These are phyloP conservation scores for Ictidomys tridecemlineatus DNA, from an alignment of 2,113 vertebrate species.

Conservation along the genomic window DNA sequence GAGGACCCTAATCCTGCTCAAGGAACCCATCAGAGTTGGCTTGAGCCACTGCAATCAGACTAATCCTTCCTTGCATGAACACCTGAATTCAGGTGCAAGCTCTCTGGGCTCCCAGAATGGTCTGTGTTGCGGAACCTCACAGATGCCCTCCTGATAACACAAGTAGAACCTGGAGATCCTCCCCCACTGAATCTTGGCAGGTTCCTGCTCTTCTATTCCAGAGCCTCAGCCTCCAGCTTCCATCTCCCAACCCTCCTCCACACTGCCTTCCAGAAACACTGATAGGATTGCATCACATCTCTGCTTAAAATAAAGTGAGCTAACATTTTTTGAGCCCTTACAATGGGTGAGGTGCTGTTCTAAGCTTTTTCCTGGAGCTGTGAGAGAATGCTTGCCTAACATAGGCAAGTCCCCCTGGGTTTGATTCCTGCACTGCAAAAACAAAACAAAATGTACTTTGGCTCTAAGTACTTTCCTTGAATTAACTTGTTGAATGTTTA, in stretches of 20 bases:
- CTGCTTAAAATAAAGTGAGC: slow-evolving; percentile 3
- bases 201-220: neutral
- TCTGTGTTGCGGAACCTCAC: neutral
- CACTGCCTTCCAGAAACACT: neutral
- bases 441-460: neutral
- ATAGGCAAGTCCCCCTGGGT: neutral
- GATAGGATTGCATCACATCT: neutral
- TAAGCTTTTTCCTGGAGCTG: neutral
- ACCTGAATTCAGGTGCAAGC: neutral
- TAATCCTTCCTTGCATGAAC: neutral
- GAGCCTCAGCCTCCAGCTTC: neutral
- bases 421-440: neutral
- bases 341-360: neutral
- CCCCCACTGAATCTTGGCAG: neutral
- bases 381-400: neutral
- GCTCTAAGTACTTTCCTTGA: neutral
- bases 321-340: slow-evolving; percentile 14
- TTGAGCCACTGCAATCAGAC: neutral
- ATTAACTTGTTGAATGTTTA: slow-evolving; percentile 18
- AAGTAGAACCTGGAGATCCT: neutral
- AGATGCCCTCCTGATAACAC: neutral
- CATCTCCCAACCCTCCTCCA: neutral
- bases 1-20: neutral
- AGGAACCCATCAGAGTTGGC: neutral
- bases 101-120: neutral